Evolutionary conservation across 2,113 vertebrate genomes (phyloP).

Genomic region (Macrotis lagotis): DNA sequence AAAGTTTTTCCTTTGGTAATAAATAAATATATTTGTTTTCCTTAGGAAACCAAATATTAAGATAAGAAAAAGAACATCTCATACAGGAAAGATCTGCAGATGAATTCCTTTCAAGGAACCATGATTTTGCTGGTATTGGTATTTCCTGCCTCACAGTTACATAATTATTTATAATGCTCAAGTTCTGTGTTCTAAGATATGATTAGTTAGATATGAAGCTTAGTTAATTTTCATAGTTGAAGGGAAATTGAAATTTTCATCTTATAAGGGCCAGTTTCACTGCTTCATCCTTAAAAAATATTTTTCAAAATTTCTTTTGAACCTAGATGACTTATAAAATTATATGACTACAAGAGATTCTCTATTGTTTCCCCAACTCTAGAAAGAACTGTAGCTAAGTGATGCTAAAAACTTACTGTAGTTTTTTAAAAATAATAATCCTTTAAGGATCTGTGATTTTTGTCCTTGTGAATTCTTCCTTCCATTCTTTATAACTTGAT

Average conservation of each 20-base stretch:
- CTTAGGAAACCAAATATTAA: background rate
- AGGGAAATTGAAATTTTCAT: background rate
- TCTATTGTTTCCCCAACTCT: background rate
- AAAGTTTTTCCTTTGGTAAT: slow-evolving; percentile 23
- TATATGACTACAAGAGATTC: slow-evolving; percentile 13
- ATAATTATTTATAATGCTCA: background rate
- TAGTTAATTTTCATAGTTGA: background rate
- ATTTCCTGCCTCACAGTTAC: background rate
- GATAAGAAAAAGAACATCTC: slow-evolving; percentile 14
- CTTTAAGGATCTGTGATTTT: background rate
- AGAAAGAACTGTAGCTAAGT: background rate
- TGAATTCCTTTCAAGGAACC: background rate
- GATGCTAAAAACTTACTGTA: background rate
- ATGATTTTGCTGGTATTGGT: background rate
- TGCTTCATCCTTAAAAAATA: slow-evolving; percentile 10
- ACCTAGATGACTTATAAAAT: background rate
- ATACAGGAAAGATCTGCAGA: slow-evolving; percentile 23
- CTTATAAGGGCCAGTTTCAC: slow-evolving; percentile 4
- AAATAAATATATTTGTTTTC: slow-evolving; percentile 6
- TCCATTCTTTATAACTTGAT: background rate
- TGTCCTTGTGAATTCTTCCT: background rate
- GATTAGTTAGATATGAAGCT: background rate
- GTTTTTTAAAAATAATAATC: too few species aligned
- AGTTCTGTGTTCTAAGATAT: background rate
- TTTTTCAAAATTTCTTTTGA: slow-evolving; percentile 24